phyloP scores from a whole-genome alignment of 2,113 vertebrate species.

The Apodemus speciosus region DNA sequence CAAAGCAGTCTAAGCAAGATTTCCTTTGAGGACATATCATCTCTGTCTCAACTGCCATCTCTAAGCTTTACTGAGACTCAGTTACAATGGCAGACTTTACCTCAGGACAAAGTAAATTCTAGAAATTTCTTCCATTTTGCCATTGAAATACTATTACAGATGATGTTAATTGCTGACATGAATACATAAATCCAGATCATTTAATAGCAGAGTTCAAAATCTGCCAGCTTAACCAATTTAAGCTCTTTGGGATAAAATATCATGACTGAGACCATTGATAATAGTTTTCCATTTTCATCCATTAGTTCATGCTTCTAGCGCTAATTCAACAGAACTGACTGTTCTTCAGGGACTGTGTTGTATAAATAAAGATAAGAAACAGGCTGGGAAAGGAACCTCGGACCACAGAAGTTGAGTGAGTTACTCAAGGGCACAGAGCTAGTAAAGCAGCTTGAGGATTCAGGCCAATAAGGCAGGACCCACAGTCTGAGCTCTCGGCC shows the following conservation, averaged over 20 bases:
- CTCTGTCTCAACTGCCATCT: accelerated
- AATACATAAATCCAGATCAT: slow-evolving; percentile 8
- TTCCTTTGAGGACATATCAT: background rate
- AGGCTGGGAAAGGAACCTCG: background rate
- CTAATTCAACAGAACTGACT: background rate
- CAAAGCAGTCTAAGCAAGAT: background rate
- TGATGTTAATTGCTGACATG: background rate
- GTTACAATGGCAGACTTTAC: background rate
- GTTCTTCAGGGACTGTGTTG: background rate
- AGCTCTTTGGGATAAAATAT: background rate
- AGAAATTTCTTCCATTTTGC: background rate
- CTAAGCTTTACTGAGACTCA: background rate
- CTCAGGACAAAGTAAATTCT: slow-evolving; percentile 7
- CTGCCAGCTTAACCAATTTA: background rate
- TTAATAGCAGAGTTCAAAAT: background rate
- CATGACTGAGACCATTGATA: background rate
- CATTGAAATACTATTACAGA: background rate
- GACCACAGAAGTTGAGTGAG: background rate
- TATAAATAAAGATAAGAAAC: background rate
- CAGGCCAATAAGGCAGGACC: background rate
- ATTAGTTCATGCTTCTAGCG: background rate
- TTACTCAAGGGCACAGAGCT: background rate
- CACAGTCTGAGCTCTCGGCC: background rate
- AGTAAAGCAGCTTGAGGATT: background rate
- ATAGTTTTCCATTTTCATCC: background rate